These are phyloP conservation scores for Zapus hudsonius DNA, from an alignment of 2,113 vertebrate species.

Conservation along the genomic window DNA sequence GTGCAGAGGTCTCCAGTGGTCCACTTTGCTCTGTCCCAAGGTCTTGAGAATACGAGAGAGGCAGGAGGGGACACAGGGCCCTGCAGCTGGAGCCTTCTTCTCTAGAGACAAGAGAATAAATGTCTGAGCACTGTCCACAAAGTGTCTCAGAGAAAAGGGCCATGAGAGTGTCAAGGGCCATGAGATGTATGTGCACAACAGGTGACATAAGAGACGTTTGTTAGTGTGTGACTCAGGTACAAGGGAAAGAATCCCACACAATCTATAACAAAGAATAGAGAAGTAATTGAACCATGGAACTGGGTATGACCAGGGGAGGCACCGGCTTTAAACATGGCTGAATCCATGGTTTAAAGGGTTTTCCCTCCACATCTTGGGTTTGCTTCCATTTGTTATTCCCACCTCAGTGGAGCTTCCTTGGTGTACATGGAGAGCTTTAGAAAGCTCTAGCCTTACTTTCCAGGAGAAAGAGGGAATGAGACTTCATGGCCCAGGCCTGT, in stretches of 20 bases:
- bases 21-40: neutral
- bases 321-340: neutral
- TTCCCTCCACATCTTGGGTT: neutral
- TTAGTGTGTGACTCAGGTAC: neutral
- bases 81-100: neutral
- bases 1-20: neutral
- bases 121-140: neutral
- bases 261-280: neutral
- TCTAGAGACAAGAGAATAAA: neutral
- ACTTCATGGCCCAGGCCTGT: no score
- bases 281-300: neutral
- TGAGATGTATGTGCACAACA: neutral
- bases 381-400: neutral
- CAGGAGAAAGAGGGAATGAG: neutral
- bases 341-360: slow-evolving; percentile 37
- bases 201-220: neutral
- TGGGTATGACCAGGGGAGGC: neutral
- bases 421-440: neutral
- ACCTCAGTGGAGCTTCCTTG: neutral
- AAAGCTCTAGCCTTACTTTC: neutral
- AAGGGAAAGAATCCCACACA: neutral
- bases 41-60: neutral
- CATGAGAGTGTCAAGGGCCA: neutral
- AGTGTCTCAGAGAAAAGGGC: neutral
- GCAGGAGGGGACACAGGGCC: neutral